Base-by-base conservation (phyloP, 2,113 vertebrate genomes). In the Platysternon megacephalum region DNA sequence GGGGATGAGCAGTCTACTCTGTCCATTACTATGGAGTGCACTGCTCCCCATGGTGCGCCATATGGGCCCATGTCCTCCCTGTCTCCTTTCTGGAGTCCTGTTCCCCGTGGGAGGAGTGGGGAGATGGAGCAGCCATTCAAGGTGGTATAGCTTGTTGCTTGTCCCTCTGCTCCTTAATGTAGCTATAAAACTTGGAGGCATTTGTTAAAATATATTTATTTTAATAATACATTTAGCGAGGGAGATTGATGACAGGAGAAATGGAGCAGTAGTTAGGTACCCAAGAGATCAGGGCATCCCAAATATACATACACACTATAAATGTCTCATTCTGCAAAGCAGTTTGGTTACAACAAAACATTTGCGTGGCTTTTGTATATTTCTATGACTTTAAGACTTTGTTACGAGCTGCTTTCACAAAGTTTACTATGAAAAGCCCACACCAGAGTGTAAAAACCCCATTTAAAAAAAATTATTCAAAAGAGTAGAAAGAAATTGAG, bases 401-500 rank as follows among this genome's bases (percentile, higher is more conserved):
- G 1, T 79, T 82, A 39, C 8, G 72, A 88, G 42, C 11, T 26
- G 79, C 13, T 3, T 9, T 14, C 46, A 82, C 12, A 49, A 80
- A 61, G 3, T 0, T 3, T 21, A 44, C 28, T 74, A 4, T 44
- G 46, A 58, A 91, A 84, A 6, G 9, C 0, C 1, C 2, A 88
- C 0, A 1, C 5, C 2, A 65, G 82, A 49, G 81, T 84, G 55
- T 11, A 74, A 8, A 39, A 42, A 79, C n/a, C 16, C 28, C 3
- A 49, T 12, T 29, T 16, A 8, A 55, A 4, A 72, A 46, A 49
- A 28, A 32, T 42, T 42, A 82, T 53, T 78, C 4, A 85, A 48
- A 35, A 82, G 84, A 86, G 12, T 29, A 92, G 35, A 65, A 91
- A 44, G 21, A 80, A 82, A 88, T 81, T 82, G 24, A 84, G 35